These are phyloP conservation scores for Heterochromis multidens DNA, from an alignment of 2,113 vertebrate genomes.

Conservation along the genomic window DNA sequence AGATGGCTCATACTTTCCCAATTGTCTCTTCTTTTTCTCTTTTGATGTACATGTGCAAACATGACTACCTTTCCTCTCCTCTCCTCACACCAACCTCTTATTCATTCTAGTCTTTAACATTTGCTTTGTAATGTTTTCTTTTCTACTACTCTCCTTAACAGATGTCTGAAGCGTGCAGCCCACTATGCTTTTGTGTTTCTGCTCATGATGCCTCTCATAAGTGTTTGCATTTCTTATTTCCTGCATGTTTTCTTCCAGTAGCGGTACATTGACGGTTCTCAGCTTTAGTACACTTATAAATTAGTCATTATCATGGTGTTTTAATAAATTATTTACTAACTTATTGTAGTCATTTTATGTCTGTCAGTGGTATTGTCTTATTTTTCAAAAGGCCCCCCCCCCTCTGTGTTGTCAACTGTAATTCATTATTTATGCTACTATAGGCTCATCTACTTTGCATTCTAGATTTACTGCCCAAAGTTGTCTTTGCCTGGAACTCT, in stretches of 20 bases:
- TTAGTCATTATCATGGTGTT: background rate
- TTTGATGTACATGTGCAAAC: conserved; percentile 1
- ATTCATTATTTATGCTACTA: background rate
- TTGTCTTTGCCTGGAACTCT: conserved; percentile 4
- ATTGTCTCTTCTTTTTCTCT: conserved; percentile 22
- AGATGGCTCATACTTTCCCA: conserved; percentile 24
- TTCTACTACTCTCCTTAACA: background rate
- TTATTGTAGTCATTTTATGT: background rate
- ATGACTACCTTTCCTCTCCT: background rate
- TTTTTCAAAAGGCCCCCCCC: background rate
- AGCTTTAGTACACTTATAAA: background rate
- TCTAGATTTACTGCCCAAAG: background rate
- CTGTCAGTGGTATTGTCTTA: background rate
- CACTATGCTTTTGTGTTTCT: background rate
- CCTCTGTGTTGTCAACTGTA: background rate
- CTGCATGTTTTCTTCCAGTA: background rate
- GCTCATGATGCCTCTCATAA: background rate
- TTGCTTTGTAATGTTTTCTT: background rate
- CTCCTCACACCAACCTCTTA: background rate
- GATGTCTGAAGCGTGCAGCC: background rate
- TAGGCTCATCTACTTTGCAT: conserved; percentile 38
- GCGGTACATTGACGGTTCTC: background rate
- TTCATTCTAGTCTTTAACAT: background rate
- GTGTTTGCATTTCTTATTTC: conserved; percentile 8
- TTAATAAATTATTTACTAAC: background rate